Evolutionary conservation across 2,888 invertebrate genomes (phyloP), one percentile per base, ranked within the genome.

Genomic region (Galerucella calmariensis): DNA sequence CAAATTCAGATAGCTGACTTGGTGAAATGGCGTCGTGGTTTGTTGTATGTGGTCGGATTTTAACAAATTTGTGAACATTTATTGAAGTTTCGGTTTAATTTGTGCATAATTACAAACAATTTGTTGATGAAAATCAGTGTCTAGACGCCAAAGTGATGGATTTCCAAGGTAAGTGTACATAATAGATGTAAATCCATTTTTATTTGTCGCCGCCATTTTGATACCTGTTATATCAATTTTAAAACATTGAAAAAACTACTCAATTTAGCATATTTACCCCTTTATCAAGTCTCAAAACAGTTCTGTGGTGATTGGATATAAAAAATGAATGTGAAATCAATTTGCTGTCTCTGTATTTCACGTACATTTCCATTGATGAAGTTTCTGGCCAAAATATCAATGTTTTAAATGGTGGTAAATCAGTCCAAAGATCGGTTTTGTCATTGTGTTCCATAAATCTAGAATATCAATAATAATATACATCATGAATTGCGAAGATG

Each of bases 401-500:
- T 80, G 92, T 93, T 86, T 94, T 92, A 75, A 90, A 90, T 0
- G 93, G 91, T 0, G 90, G 87, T 20, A 95, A 87, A 87, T 95
- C 95, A 68, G 93, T 90, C 95, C 95, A 95, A 11, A 95, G 88
- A 86, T 95, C 95, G 0, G 94, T 94, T 59, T 93, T 91, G 84
- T 95, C 95, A 83, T 95, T 95, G 85, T 94, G 93, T 84, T 95
- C 95, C 95, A 95, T 95, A 88, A 93, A 95, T 71, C 95, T 88
- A 56, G 89, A 82, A 81, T 24, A 35, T 27, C 20, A 16, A 48
- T 46, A 62, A n/a, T 67, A 11, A 11, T 16, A 58, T 6, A 67
- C 62, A 41, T 48, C 2, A 16, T n/a, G 9, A n/a, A n/a, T 66
- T 2, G 35, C 10, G n/a, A 53, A 35, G 8, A 41, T 41, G 35